Base-by-base conservation (phyloP, 2,888 invertebrate genomes). In the Epinotia ramella region DNA sequence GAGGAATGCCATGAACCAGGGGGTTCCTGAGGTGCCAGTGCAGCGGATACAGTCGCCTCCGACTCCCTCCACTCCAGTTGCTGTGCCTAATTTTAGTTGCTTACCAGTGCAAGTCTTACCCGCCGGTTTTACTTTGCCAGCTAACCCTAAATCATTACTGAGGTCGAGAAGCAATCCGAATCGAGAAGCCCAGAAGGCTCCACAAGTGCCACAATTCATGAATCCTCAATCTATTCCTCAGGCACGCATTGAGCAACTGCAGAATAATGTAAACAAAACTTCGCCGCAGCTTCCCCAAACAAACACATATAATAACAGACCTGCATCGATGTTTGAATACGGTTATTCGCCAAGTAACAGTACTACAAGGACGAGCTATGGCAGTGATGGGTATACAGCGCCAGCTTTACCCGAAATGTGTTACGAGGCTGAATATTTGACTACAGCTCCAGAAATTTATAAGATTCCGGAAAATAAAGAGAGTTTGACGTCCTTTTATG, bases 1-100 rank as follows among this genome's bases (percentile, higher is more conserved):
- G 94, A 88, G 91, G 78, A 95, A 95, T 82, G 95, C 95, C 12
- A 94, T 95, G 94, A 92, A 91, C 79, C 97, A 97, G 85, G 98
- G 98, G 16, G 96, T 97, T 60, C 95, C 96, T 53, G 96, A 96
- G 77, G 89, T 90, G 62, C 95, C 96, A 3, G 94, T 93, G 80
- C 94, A 95, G 66, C 89, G 94, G 53, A 83, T 95, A 63, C 91
- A 94, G 75, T 91, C 95, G 16, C 93, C 94, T 16, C 84, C 95
- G 40, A 92, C 95, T 60, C 93, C 95, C 1, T 83, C 96, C 40
- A 95, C 87, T 13, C 84, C 90, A 12, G 83, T 90, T 44, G 87
- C 88, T 46, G 88, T 94, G 24, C 93, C 94, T 2, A 94, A 94
- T 79, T 95, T 84, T 78, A 94, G 92, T 79, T 94, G 93, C 81